Evolutionary conservation across 2,888 invertebrate genomes (phyloP).

Genomic region (Drosophila tripunctata): DNA sequence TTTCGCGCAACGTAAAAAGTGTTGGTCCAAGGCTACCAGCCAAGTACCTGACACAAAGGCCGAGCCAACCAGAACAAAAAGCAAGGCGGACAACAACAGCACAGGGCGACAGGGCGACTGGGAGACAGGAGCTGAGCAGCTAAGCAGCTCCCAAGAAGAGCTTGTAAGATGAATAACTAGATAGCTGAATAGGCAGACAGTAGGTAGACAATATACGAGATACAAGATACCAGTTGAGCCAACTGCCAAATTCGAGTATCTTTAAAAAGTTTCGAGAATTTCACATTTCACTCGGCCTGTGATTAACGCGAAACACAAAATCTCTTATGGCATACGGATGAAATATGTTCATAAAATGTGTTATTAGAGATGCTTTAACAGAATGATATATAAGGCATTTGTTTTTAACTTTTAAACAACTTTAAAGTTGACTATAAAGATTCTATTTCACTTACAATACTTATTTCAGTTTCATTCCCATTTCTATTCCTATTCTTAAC

Average conservation of each 20-base stretch:
- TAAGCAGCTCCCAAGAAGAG: constrained; percentile 15
- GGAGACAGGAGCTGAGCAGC: constrained; percentile 6
- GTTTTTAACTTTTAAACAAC: background rate
- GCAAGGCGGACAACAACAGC: constrained; percentile 21
- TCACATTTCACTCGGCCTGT: constrained; percentile 29
- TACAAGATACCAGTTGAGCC: background rate
- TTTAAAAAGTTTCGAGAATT: constrained; percentile 30
- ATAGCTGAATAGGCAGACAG: constrained; percentile 42
- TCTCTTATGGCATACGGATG: background rate
- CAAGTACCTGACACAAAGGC: constrained; percentile 62
- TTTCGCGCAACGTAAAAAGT: constrained; percentile 79
- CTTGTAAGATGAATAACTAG: constrained; percentile 37
- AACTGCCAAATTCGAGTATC: constrained; percentile 6
- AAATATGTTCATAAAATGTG: background rate
- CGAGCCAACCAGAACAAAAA: constrained; percentile 45
- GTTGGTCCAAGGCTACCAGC: constrained; percentile 60
- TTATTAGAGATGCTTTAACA: background rate
- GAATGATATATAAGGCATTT: background rate
- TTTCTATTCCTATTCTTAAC: background rate
- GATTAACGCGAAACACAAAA: constrained; percentile 3
- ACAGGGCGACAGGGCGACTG: background rate
- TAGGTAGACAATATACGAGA: constrained; percentile 32
- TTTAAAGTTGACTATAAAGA: background rate
- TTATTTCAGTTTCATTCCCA: background rate
- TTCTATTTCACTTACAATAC: no score